Conservation (phyloP, 37 sponge, comb jelly and placozoan genomes). For the Aplysina aerophoba region DNA sequence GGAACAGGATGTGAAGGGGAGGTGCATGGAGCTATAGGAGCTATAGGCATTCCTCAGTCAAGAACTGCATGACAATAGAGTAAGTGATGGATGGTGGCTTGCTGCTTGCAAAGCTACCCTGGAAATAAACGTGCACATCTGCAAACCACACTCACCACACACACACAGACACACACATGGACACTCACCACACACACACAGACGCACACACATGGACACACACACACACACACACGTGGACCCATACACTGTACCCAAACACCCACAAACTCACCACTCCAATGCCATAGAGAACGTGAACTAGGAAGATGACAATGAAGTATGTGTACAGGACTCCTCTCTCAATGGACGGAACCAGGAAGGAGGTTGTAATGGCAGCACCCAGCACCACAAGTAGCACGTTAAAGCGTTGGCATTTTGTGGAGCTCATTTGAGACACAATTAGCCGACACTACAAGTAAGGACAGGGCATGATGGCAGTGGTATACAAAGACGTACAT, state of each 20-base stretch:
- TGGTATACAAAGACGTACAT: no score
- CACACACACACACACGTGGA: constrained; percentile 10
- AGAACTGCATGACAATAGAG: no score
- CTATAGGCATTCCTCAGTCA: no score
- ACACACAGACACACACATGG: background rate
- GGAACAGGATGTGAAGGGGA: background rate
- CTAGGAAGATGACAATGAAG: constrained; percentile 20
- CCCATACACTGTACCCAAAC: background rate
- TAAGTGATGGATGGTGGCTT: no score
- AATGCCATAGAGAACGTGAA: constrained; percentile 74
- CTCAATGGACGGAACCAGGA: constrained; percentile 59
- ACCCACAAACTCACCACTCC: constrained; percentile 64
- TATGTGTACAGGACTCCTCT: constrained; percentile 40
- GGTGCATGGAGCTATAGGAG: background rate
- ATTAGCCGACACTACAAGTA: constrained; percentile 80
- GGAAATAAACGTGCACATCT: background rate
- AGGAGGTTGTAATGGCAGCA: constrained; percentile 38
- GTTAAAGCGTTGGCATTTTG: constrained; percentile 64
- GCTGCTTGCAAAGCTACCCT: no score
- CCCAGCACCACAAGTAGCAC: constrained; percentile 49
- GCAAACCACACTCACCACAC: background rate
- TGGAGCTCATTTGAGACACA: constrained; percentile 75
- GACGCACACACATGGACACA: constrained; percentile 13
- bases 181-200: constrained; percentile 18
- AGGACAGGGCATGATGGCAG: background rate